Base-by-base conservation (phyloP, 2,113 vertebrate species). In the Diglossa brunneiventris region DNA sequence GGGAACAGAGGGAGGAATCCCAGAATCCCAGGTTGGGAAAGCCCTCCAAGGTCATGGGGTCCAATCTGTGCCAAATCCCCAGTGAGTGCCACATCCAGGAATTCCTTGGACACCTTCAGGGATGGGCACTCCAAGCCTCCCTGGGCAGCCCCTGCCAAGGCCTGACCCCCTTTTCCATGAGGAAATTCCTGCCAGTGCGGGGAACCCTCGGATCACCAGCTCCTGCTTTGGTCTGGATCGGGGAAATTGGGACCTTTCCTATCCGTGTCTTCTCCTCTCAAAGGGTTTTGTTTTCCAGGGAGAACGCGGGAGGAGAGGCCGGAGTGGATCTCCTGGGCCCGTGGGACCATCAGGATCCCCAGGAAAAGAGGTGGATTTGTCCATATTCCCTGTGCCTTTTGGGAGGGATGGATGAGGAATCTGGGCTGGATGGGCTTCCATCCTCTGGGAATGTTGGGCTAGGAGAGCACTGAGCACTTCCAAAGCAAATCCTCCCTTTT, bases 271-370 rank as follows among this genome's bases (percentile, higher is more conserved):
- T 76, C 55, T 90, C 18, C 61, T 78, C 42, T 69, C 66, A 39
- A 30, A 73, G 53, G 41, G 4, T 58, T 96, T 81, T 84, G 33
- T 56, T 91, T 75, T 81, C 64, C 90, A 99, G 99, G 99, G 99
- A 1, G 98, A 98, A 6, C 96, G 97, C 31, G 98, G 99, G 6
- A 98, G 96, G 95, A 98, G 98, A 92, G 99, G 99, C 21, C 98
- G 97, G 94, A 98, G 97, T 63, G 99, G 99, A 70, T 97, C 94
- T 14, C 15, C 98, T 31, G 99, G 99, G 49, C 39, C 92, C 5
- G 15, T 88, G 26, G 99, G 99, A 89, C 68, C 87, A 14, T 44
- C 84, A 5, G 99, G 99, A 83, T 47, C 61, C 10, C 74, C 90
- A 26, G 99, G 99, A 96, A 90, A 96, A 95, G 94, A 97, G 78